Percentiles rank a stretch among this genome's conserved stretches.
Conservation (phyloP, 2,797 vertebrate species). For the Craterocephalus amniculus region DNA sequence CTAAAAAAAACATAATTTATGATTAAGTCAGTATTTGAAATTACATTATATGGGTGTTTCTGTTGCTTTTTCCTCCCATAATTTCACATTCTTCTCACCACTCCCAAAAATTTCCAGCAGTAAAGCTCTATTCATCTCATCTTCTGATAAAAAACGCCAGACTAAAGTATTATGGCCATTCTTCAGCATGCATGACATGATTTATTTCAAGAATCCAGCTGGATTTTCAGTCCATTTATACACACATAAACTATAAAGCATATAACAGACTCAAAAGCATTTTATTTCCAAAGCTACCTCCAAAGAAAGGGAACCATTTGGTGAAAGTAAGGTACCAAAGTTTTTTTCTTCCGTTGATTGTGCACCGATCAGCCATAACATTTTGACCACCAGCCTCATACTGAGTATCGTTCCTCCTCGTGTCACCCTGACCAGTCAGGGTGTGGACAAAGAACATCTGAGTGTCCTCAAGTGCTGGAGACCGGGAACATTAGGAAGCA, state of each 20-base stretch:
- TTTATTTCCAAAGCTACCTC: conserved; percentile 64
- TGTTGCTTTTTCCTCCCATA: too few species aligned
- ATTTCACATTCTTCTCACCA: too few species aligned
- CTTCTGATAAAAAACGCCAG: conserved; percentile 31
- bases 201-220: conserved; percentile 51
- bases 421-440: not conserved
- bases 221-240: conserved; percentile 34
- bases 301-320: conserved; percentile 37
- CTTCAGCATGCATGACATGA: conserved; percentile 42
- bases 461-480: not conserved
- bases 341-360: conserved; percentile 19
- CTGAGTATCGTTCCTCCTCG: not conserved
- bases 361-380: conserved; percentile 1
- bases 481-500: not conserved
- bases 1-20: too few species aligned
- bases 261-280: conserved; percentile 50
- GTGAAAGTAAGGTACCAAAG: conserved; percentile 43
- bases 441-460: not conserved
- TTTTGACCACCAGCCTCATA: not conserved
- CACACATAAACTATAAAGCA: conserved; percentile 53
- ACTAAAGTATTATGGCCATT: conserved; percentile 24
- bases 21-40: too few species aligned
- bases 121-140: not conserved
- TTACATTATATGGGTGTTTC: too few species aligned
- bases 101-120: not conserved